Percentiles rank a stretch among this genome's conserved stretches.
These are phyloP conservation scores for Baccha elongata DNA, from an alignment of 2,888 invertebrate genomes.

Conservation along the genomic window DNA sequence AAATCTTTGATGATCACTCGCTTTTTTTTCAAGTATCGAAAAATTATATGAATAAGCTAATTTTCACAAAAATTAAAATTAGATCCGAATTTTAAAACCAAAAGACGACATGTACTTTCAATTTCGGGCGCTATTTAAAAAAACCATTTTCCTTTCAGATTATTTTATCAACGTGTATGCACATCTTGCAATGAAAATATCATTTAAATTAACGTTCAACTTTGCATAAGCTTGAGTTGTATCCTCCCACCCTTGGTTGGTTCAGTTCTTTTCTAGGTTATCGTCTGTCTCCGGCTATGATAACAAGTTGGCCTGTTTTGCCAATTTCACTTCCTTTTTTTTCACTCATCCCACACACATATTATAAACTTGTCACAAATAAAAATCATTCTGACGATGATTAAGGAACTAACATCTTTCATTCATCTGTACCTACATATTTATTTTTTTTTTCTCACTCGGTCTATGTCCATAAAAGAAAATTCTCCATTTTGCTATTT, in stretches of 20 bases:
- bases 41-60: too few species aligned
- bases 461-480: not conserved
- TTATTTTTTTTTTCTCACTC: not conserved
- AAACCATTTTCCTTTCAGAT: too few species aligned
- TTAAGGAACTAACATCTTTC: constrained; percentile 17
- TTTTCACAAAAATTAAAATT: too few species aligned
- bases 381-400: not conserved
- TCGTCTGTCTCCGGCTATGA: constrained; percentile 11
- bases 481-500: constrained; percentile 8
- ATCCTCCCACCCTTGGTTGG: not conserved
- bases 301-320: constrained; percentile 11
- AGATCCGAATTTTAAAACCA: too few species aligned
- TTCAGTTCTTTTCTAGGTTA: constrained; percentile 6
- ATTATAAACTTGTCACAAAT: not conserved
- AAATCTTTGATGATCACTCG: too few species aligned
- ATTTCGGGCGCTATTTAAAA: too few species aligned
- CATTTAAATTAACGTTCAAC: not conserved
- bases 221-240: not conserved
- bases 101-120: too few species aligned
- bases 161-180: too few species aligned
- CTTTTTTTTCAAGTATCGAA: too few species aligned
- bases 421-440: not conserved
- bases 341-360: not conserved
- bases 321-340: not conserved
- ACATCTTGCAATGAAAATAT: not conserved